Conservation (phyloP, 2,797 vertebrate species). For the Acanthopagrus latus region DNA sequence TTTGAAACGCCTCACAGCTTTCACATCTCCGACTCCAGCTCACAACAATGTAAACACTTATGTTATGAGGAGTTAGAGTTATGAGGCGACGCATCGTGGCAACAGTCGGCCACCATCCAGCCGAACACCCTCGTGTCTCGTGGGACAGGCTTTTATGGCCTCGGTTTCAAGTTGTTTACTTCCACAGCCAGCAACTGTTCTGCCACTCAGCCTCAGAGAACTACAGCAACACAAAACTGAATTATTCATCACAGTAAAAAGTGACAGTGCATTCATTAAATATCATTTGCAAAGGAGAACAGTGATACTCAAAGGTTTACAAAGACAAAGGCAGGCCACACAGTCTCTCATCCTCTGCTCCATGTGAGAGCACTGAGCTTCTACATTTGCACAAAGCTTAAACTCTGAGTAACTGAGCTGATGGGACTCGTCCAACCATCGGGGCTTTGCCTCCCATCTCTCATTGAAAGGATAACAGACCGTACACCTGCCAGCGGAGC, state of each 20-base stretch:
- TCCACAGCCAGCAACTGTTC: slow-evolving; percentile 52
- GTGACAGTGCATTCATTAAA: slow-evolving; percentile 48
- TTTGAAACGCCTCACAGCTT: slow-evolving; percentile 30
- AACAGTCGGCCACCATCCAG: slow-evolving; percentile 21
- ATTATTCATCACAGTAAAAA: slow-evolving; percentile 70
- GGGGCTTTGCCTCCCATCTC: too few relatives aligned
- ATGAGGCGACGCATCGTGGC: slow-evolving; percentile 26
- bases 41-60: slow-evolving; percentile 54
- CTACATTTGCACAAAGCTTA: not conserved
- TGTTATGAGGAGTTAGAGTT: slow-evolving; percentile 6
- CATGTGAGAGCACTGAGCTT: not conserved
- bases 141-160: slow-evolving; percentile 50
- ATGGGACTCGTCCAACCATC: not conserved
- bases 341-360: not conserved
- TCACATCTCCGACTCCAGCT: slow-evolving; percentile 33
- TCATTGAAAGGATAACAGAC: not conserved
- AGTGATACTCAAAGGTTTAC: slow-evolving; percentile 29
- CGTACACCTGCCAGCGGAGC: not conserved
- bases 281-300: slow-evolving; percentile 49
- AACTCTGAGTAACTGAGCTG: not conserved
- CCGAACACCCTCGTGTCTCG: slow-evolving; percentile 37
- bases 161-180: slow-evolving; percentile 58
- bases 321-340: slow-evolving; percentile 12
- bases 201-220: slow-evolving; percentile 31
- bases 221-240: slow-evolving; percentile 47